Evolutionary conservation across 1,140 invertebrate genomes (phyloP).

Genomic region (Drosophila subobscura): DNA sequence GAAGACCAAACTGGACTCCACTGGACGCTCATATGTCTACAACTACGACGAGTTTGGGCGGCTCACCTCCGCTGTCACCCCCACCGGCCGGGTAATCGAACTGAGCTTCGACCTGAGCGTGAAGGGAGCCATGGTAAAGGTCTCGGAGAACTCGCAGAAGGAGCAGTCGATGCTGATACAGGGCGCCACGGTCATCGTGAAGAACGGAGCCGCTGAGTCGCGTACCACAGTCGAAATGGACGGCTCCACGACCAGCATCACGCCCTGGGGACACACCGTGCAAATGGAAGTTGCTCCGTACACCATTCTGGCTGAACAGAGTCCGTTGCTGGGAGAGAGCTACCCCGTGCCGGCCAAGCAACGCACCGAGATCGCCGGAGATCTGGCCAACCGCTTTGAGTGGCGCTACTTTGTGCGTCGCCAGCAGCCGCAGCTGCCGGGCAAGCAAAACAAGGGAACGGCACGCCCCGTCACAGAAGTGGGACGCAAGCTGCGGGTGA

Average conservation of each 20-base stretch:
- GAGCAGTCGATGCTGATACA: constrained; percentile 94
- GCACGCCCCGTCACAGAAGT: constrained; percentile 90
- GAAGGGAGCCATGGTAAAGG: constrained; percentile 93
- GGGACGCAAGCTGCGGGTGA: constrained; percentile 92
- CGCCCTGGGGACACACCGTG: constrained; percentile 92
- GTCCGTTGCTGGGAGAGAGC: constrained; percentile 92
- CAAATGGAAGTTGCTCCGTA: constrained; percentile 94
- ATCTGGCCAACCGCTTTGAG: constrained; percentile 96
- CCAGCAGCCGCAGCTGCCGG: constrained; percentile 84
- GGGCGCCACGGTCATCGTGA: constrained; percentile 92
- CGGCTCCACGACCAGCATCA: constrained; percentile 90
- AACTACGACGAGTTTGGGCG: constrained; percentile 98
- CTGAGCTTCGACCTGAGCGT: constrained; percentile 93
- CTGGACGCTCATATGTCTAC: constrained; percentile 96
- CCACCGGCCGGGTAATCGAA: constrained; percentile 94
- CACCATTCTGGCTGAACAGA: constrained; percentile 91
- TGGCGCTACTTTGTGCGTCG: constrained; percentile 95
- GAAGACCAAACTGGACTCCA: constrained; percentile 94
- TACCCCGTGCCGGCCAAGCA: constrained; percentile 96
- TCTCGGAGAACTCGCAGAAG: constrained; percentile 92
- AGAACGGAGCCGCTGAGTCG: constrained; percentile 91
- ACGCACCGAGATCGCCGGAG: constrained; percentile 93
- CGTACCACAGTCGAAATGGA: constrained; percentile 91
- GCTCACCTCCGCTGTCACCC: constrained; percentile 94
- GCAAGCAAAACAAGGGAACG: constrained; percentile 86